Conservation (phyloP, 2,888 invertebrate species). For the Trichogramma dendrolimi region DNA sequence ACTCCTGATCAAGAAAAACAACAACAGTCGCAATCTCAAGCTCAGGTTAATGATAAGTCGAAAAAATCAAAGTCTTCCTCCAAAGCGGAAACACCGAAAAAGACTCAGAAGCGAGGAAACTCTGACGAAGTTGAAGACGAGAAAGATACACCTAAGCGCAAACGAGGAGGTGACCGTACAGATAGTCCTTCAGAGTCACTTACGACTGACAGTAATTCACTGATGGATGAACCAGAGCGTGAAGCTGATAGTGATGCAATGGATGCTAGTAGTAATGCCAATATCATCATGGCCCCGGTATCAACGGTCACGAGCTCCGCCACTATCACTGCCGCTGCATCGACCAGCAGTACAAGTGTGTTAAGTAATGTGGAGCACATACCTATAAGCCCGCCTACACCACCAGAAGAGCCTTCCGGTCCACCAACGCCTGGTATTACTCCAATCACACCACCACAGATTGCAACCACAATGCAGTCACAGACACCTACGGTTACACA, state of each 20-base stretch:
- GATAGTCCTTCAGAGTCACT: conserved; percentile 81
- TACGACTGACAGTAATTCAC: conserved; percentile 80
- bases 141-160: conserved; percentile 60
- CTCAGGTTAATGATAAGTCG: conserved; percentile 54
- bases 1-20: conserved; percentile 56
- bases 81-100: conserved; percentile 49
- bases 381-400: conserved; percentile 35
- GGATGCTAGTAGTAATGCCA: conserved; percentile 38
- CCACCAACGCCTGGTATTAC: conserved; percentile 38
- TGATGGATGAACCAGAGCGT: conserved; percentile 63
- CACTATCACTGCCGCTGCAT: neutral
- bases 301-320: conserved; percentile 3
- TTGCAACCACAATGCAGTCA: conserved; percentile 32
- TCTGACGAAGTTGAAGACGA: conserved; percentile 59
- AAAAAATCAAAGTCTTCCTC: conserved; percentile 46
- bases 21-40: conserved; percentile 34
- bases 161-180: conserved; percentile 57
- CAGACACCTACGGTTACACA: conserved; percentile 39
- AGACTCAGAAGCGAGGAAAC: conserved; percentile 60
- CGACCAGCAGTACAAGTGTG: conserved; percentile 12
- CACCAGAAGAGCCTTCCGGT: conserved; percentile 43
- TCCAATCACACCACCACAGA: conserved; percentile 37
- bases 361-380: conserved; percentile 31
- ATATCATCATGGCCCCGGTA: conserved; percentile 31
- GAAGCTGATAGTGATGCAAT: conserved; percentile 45